phyloP scores from a whole-genome alignment of 92 coral and sea anemone genomes.

The Phymanthus crucifer region DNA sequence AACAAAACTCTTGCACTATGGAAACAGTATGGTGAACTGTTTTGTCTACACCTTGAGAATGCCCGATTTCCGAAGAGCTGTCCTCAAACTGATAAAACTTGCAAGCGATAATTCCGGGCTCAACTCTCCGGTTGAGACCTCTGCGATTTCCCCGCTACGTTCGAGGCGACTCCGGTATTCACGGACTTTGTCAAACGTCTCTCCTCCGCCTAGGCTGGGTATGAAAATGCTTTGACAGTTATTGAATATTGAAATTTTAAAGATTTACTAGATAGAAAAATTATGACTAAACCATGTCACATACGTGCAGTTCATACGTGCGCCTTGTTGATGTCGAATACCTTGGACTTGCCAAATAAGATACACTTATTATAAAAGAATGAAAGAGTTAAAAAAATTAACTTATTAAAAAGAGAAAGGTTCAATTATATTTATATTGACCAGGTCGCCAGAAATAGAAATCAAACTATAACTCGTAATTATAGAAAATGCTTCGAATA shows the following conservation, averaged over 20 bases:
- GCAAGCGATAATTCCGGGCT: constrained; percentile 12
- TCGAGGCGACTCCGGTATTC: constrained; percentile 12
- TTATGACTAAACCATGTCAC: not conserved
- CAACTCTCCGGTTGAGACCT: constrained; percentile 25
- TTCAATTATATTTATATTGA: not conserved
- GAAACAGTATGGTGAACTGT: constrained; percentile 38
- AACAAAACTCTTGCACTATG: constrained; percentile 39
- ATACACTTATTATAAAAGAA: not conserved
- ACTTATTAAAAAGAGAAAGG: not conserved
- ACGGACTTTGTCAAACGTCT: constrained; percentile 8
- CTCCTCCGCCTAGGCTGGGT: constrained; percentile 1
- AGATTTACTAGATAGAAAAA: not conserved
- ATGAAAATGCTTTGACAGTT: not conserved
- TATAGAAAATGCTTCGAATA: not conserved
- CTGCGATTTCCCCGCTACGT: constrained; percentile 22
- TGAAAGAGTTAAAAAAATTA: not conserved
- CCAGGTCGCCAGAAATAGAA: not conserved
- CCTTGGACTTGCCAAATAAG: not conserved
- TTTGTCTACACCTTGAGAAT: constrained; percentile 35
- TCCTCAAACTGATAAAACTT: constrained; percentile 13
- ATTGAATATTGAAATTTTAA: not conserved
- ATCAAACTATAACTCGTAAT: not conserved
- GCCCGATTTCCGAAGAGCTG: constrained; percentile 44
- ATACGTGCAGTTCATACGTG: not conserved
- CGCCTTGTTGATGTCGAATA: not conserved